Base-by-base conservation (phyloP, 2,888 invertebrate genomes). In the Pemphredon lugubris region DNA sequence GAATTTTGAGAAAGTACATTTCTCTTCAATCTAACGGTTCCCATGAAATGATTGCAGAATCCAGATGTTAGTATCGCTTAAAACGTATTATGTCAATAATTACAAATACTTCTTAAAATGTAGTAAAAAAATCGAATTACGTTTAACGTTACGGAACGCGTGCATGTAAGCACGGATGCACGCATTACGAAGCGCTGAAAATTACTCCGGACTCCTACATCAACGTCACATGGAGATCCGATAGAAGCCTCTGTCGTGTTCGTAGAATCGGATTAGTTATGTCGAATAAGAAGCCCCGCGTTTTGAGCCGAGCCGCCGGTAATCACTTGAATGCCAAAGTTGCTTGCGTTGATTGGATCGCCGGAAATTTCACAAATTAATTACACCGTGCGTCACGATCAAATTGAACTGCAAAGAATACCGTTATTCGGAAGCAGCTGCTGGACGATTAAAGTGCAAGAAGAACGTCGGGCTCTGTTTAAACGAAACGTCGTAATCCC, bases 221-320 rank as follows among this genome's bases (percentile, higher is more conserved):
- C 9, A 14, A 42, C 39, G 42, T 64, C 57, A 64, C 18, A 32
- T 26, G 26, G 39, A 59, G 51, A 75, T 75, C 55, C 14, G 34
- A 54, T 53, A 30, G 82, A 83, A 83, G 75, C 79, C 82, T 63
- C 55, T 34, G 26, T 47, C 45, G 61, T 57, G 67, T 63, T 51
- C 44, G 21, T 50, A 48, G 65, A 81, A 83, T 73, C 68, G 69
- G 82, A 83, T 83, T 83, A 83, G 72, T 67, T 65, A 64, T 55
- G 67, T 76, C 75, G 60, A 64, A 76, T 65, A 40, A 57, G 82
- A 82, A 82, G 69, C 82, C 82, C 14, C 59, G 64, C 51, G n/a
- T 40, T 26, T 45, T 47, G 45, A 67, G 34, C 55, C 9, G 14
- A 42, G 16, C 51, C 45, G 23, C 2, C 48, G 39, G 18, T 32